Evolutionary conservation across 2,888 invertebrate genomes (phyloP), one percentile per base, ranked within the genome.

Genomic region (Cactoblastis cactorum): DNA sequence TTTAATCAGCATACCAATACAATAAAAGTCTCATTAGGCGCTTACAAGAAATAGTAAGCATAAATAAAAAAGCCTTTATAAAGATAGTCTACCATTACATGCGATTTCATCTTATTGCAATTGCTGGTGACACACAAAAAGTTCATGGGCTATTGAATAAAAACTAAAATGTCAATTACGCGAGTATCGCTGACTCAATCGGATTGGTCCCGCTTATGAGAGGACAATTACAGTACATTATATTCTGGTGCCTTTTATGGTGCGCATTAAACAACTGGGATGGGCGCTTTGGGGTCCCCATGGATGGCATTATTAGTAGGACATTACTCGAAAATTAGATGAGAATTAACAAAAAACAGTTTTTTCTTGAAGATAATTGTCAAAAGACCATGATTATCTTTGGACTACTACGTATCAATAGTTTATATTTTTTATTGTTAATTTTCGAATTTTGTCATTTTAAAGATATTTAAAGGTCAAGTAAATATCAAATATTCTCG

Each of bases 151-250:
- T 24, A 43, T 41, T 47, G 49, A 22, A 48, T 56, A 62, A 58
- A 59, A 62, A 56, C 58, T 53, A 19, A 41, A 69, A 84, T 73
- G 83, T 85, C 86, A 85, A 86, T 87, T 87, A 87, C 72, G 59
- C 62, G 63, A 67, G 72, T 85, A 84, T 85, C 80, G 77, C 74
- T 76, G 76, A 77, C 77, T 85, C 83, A 83, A 86, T 85, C 79
- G 78, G 58, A 65, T 51, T 64, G 64, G 67, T 66, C 71, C 66
- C 74, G 76, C 80, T 85, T 85, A 84, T 83, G 87, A 86, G 81
- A 77, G 83, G 80, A 86, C 84, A 86, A 87, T 86, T 85, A 86
- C 83, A 78, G 76, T 76, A 77, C 80, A 82, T 85, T 86, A 86
- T 83, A 83, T 81, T 78, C 77, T 65, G 71, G 56, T 67, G 69